These are phyloP conservation scores for Pterostichus madidus DNA, from an alignment of 2,888 invertebrate species.

Conservation along the genomic window DNA sequence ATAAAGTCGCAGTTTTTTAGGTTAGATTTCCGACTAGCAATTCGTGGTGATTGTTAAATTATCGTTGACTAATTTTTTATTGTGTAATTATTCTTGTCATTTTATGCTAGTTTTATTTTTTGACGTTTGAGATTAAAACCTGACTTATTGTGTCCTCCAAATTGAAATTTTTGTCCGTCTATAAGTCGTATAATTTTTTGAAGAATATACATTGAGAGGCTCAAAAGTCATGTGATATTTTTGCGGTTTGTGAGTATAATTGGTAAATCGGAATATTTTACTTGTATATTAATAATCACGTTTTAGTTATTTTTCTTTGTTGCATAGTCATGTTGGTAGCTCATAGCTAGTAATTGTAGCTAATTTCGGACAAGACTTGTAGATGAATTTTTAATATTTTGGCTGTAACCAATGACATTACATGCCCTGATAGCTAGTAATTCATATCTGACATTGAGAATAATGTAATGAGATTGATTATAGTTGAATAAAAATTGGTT, in stretches of 20 bases:
- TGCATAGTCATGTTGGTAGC: slow-evolving; percentile 53
- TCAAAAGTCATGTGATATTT: slow-evolving; percentile 64
- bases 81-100: slow-evolving; percentile 62
- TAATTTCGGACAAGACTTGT: slow-evolving; percentile 29
- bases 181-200: slow-evolving; percentile 57
- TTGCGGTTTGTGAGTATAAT: slow-evolving; percentile 60
- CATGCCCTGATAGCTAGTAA: neutral
- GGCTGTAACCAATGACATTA: slow-evolving; percentile 11
- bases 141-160: slow-evolving; percentile 62
- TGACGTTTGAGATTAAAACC: slow-evolving; percentile 53
- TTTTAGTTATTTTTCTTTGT: slow-evolving; percentile 55
- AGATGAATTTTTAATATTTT: slow-evolving; percentile 22
- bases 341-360: slow-evolving; percentile 21
- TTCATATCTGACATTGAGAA: neutral
- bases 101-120: slow-evolving; percentile 58
- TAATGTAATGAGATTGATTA: slow-evolving; percentile 9
- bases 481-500: slow-evolving; percentile 25
- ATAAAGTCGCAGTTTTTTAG: slow-evolving; percentile 50
- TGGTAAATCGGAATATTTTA: slow-evolving; percentile 58
- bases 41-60: slow-evolving; percentile 27
- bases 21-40: slow-evolving; percentile 31
- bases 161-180: slow-evolving; percentile 60
- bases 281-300: slow-evolving; percentile 57
- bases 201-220: slow-evolving; percentile 61
- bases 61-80: slow-evolving; percentile 47